These are phyloP conservation scores for Aromia moschata DNA, from an alignment of 2,888 invertebrate genomes.

Conservation along the genomic window DNA sequence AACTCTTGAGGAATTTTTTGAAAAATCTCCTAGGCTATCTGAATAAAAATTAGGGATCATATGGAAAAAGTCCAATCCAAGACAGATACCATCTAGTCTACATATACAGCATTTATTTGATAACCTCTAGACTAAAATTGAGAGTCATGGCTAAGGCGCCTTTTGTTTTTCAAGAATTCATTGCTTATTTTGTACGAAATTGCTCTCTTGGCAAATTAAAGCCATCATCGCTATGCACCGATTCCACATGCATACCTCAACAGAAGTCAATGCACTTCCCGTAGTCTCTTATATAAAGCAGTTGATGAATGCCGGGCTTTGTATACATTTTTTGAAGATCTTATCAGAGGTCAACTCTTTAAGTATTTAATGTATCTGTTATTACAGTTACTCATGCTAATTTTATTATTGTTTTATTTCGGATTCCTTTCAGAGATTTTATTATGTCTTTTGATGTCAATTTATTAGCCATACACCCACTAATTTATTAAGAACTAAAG, in stretches of 20 bases:
- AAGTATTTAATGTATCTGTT: constrained; percentile 18
- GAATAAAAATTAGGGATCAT: no score
- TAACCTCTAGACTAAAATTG: no score
- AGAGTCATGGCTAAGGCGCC: no score
- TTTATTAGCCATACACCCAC: no score
- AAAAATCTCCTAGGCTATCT: no score
- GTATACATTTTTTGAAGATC: constrained; percentile 5
- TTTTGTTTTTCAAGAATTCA: neutral
- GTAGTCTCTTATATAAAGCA: neutral
- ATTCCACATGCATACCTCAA: no score
- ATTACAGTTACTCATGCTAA: neutral
- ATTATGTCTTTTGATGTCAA: no score
- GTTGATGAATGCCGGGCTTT: constrained; percentile 12
- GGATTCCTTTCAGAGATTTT: neutral
- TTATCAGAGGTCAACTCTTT: constrained; percentile 7
- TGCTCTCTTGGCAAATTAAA: neutral
- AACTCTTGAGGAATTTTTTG: no score
- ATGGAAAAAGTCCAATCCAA: no score
- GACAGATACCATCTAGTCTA: no score
- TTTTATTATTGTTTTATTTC: neutral
- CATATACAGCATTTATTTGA: no score
- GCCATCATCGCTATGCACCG: neutral
- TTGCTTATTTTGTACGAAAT: neutral
- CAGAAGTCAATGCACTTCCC: neutral
- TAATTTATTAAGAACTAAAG: no score